phyloP scores from a whole-genome alignment of 2,797 vertebrate species.

The Karalla daura region DNA sequence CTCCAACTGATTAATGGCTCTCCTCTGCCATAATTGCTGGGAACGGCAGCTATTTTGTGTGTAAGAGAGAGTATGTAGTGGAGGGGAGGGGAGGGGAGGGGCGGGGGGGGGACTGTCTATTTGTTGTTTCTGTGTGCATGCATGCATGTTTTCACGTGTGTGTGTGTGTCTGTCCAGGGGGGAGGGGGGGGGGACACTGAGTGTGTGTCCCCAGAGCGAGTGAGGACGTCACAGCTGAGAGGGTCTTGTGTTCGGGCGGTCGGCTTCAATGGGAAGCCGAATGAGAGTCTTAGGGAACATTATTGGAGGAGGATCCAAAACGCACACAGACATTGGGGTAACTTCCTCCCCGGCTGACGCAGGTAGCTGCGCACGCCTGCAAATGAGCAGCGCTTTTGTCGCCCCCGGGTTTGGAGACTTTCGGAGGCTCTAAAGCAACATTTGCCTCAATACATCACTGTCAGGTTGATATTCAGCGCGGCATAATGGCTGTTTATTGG shows the following conservation, averaged over 20 bases:
- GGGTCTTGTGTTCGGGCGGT: slow-evolving; percentile 43
- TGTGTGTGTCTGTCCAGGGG: no score
- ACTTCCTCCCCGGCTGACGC: slow-evolving; percentile 14
- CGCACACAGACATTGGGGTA: slow-evolving; percentile 13
- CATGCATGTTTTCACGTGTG: slow-evolving; percentile 15
- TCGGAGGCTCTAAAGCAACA: neutral
- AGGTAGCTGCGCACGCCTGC: slow-evolving; percentile 3
- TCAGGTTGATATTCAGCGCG: neutral
- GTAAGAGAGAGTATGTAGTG: neutral
- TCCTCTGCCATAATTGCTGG: slow-evolving; percentile 71
- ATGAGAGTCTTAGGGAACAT: slow-evolving; percentile 40
- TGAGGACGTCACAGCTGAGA: slow-evolving; percentile 57
- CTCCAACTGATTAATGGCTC: slow-evolving; percentile 73
- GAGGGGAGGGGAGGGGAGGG: neutral
- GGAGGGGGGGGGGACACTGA: no score
- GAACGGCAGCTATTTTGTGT: slow-evolving; percentile 63
- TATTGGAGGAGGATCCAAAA: slow-evolving; percentile 28
- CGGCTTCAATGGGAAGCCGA: slow-evolving; percentile 52
- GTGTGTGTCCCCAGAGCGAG: slow-evolving; percentile 54
- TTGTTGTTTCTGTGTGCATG: slow-evolving; percentile 22
- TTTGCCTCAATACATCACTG: neutral
- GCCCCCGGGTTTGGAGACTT: slow-evolving; percentile 15
- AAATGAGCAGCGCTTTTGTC: slow-evolving; percentile 20
- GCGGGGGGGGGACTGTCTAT: slow-evolving; percentile 4
- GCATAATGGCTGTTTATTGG: neutral